These are phyloP conservation scores for Seladonia tumulorum DNA, from an alignment of 2,888 invertebrate genomes.

Conservation along the genomic window DNA sequence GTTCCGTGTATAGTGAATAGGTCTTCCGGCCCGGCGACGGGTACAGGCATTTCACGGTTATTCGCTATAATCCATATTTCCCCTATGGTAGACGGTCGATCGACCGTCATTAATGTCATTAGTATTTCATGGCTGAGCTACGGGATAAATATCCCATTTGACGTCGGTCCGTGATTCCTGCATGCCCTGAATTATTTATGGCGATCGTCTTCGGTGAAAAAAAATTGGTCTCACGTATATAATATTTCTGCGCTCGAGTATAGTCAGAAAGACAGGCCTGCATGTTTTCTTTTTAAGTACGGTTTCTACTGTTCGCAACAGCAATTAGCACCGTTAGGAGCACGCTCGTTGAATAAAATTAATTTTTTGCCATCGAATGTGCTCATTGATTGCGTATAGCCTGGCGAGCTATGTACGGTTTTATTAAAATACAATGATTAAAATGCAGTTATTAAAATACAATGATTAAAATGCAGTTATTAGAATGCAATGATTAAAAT, in stretches of 20 bases:
- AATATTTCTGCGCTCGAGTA: neutral
- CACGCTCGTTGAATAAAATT: neutral
- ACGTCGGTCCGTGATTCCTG: constrained; percentile 43
- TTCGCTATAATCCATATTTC: constrained; percentile 41
- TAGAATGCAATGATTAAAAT: neutral
- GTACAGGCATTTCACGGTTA: constrained; percentile 43
- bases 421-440: neutral
- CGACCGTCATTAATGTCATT: constrained; percentile 56
- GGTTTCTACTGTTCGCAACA: neutral
- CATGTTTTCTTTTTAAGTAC: neutral
- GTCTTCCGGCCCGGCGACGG: constrained; percentile 14
- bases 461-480: neutral
- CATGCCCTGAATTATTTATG: constrained; percentile 42
- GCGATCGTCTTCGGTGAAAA: constrained; percentile 16
- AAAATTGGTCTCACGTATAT: neutral
- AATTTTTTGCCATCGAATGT: neutral
- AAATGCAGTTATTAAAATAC: neutral
- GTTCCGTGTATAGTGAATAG: constrained; percentile 22
- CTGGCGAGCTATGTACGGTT: neutral
- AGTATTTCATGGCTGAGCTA: constrained; percentile 54
- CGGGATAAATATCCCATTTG: constrained; percentile 46
- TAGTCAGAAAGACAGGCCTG: too few species aligned
- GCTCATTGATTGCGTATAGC: neutral
- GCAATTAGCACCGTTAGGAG: neutral
- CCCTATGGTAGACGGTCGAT: constrained; percentile 23